Base-by-base conservation (phyloP, 2,888 invertebrate species). In the Sepioteuthis lessoniana region DNA sequence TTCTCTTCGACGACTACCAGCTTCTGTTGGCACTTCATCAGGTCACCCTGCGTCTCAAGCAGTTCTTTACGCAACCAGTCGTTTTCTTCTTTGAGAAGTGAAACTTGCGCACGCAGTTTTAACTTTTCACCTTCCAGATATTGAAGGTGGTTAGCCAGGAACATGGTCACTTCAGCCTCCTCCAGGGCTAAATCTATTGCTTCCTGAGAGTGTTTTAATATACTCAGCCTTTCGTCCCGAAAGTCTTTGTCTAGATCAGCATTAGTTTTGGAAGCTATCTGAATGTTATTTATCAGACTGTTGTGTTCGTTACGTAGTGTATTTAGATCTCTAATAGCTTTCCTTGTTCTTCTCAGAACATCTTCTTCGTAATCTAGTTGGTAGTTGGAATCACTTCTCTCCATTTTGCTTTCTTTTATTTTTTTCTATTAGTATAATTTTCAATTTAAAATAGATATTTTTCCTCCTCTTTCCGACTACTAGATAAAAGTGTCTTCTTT, bases 1-100 rank as follows among this genome's bases (percentile, higher is more conserved):
- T 92, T 92, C 92, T 92, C 92, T 38, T 92, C 92, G 35, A 47
- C 92, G 47, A 92, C 92, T n/a, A 92, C 92, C 42, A 92, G 92
- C 42, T 42, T 47, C 35, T 92, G 46, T 92, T 92, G 92, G 47
- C 92, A 92, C 46, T 92, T 92, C 47, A 47, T 42, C 92, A 92
- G 47, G 42, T 92, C 47, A n/a, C 46, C 47, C 46, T 92, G 92
- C 42, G 92, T 47, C 42, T 92, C 92, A n/a, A 92, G 47, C 92
- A 92, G 42, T 47, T 92, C 92, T 19, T 47, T 92, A n/a, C 92
- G 42, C 42, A 92, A 92, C 92, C 92, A 92, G 47, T 92, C 92
- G 35, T 92, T 92, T 31, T 92, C 92, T 21, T 92, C 47, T 25
- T 47, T 92, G 19, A 92, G 92, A 10, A 92, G 47, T 92, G 92